phyloP scores from a whole-genome alignment of 2,113 vertebrate species.

The Platycercus adscitus region DNA sequence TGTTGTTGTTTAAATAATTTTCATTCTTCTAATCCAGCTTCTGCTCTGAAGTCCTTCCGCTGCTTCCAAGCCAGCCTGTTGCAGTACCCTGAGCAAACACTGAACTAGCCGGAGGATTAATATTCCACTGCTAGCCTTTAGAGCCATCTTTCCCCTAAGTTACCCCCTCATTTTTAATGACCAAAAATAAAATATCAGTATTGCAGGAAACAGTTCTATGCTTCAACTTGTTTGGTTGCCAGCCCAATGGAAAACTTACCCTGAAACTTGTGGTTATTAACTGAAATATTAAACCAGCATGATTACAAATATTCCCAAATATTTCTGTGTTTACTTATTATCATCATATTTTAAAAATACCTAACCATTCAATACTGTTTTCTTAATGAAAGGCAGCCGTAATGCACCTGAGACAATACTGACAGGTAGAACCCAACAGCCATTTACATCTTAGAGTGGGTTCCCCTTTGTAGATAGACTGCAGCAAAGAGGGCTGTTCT shows the following conservation, averaged over 20 bases:
- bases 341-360: not conserved
- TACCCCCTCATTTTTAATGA: not conserved
- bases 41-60: not conserved
- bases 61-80: not conserved
- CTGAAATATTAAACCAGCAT: not conserved
- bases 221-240: not conserved
- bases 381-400: not conserved
- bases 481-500: not conserved
- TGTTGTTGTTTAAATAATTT: not conserved
- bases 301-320: not conserved
- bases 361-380: not conserved
- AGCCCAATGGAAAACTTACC: not conserved
- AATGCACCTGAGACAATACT: not conserved
- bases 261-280: not conserved
- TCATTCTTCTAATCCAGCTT: not conserved
- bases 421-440: not conserved
- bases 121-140: not conserved
- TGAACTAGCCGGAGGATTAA: not conserved
- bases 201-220: not conserved
- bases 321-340: not conserved
- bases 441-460: not conserved
- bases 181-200: not conserved
- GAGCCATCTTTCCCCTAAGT: not conserved
- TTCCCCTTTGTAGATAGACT: slow-evolving; percentile 2
- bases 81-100: not conserved